A percentile compares a stretch with the other conserved stretches of the same genome.
phyloP scores from a whole-genome alignment of 30 jellyfish, hydroid and myxozoan genomes.

The Haliclystus octoradiatus region DNA sequence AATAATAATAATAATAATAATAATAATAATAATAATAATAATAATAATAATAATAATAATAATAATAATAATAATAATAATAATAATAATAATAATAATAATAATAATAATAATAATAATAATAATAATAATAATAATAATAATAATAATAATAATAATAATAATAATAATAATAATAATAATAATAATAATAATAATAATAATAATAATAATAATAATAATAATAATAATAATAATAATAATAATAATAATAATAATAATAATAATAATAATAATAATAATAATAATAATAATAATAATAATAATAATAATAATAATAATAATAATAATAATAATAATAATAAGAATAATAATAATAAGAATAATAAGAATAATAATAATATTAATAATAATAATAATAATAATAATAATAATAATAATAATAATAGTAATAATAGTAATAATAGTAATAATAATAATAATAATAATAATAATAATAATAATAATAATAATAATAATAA shows the following conservation, averaged over 20 bases:
- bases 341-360: no score
- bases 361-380: no score
- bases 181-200: background rate
- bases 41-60: background rate
- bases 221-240: background rate
- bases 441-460: constrained; percentile 1
- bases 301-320: background rate
- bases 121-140: no score
- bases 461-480: constrained; percentile 4
- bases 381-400: background rate
- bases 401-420: background rate
- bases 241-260: background rate
- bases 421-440: background rate
- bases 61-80: background rate
- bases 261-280: background rate
- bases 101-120: background rate
- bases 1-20: background rate
- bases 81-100: background rate
- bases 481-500: constrained; percentile 6
- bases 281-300: background rate
- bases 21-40: background rate
- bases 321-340: background rate
- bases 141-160: background rate
- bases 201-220: background rate
- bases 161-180: background rate